Conservation (phyloP, 35 echinoderm and acorn worm genomes). For the Stichopus chloronotus region DNA sequence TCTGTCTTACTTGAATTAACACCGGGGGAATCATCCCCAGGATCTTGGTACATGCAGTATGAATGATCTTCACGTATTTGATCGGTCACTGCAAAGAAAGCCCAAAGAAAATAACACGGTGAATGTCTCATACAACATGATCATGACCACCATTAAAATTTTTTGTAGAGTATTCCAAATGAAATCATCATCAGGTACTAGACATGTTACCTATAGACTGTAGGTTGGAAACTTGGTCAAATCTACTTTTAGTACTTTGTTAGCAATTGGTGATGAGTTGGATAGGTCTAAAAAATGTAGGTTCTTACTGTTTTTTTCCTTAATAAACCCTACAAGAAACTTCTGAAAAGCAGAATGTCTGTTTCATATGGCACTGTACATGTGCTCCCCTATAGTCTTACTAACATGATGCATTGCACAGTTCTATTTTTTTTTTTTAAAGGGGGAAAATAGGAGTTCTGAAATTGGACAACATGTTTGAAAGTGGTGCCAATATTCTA, state of each 20-base stretch:
- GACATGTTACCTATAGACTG: neutral
- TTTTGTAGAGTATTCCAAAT: neutral
- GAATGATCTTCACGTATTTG: neutral
- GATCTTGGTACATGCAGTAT: neutral
- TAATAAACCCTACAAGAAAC: neutral
- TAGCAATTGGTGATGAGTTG: neutral
- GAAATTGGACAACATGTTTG: neutral
- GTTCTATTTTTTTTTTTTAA: neutral
- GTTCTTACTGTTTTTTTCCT: neutral
- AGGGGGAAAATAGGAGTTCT: neutral
- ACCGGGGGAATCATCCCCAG: neutral
- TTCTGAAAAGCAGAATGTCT: neutral
- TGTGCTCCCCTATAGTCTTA: slow-evolving; percentile 2
- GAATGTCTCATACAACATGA: slow-evolving; percentile 6
- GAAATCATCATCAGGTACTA: slow-evolving; percentile 11
- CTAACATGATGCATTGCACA: neutral
- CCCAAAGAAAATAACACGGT: neutral
- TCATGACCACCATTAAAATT: neutral
- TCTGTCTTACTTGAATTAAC: neutral
- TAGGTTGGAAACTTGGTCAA: slow-evolving; percentile 10
- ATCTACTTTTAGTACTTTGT: neutral
- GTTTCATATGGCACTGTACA: neutral
- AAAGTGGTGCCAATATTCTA: neutral
- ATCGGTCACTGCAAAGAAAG: slow-evolving; percentile 9
- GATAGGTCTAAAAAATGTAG: neutral